Conservation (phyloP, 2,888 invertebrate genomes). For the Dione vanillae region DNA sequence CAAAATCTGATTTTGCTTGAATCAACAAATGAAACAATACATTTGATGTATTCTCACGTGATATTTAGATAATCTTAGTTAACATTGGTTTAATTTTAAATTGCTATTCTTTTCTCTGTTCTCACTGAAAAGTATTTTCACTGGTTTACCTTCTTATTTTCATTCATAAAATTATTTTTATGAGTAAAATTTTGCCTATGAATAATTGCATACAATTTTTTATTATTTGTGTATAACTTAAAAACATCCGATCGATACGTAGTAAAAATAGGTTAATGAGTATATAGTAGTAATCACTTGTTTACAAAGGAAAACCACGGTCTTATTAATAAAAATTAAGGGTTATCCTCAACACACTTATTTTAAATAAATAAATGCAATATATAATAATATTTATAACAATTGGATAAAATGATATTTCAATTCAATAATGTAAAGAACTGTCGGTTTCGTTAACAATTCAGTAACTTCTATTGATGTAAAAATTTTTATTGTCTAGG, state of each 20-base stretch:
- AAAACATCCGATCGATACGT: constrained; percentile 44
- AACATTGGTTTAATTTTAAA: no score
- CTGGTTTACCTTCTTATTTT: neutral
- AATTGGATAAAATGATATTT: neutral
- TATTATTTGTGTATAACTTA: no score
- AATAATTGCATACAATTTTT: no score
- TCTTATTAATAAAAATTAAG: constrained; percentile 38
- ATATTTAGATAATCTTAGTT: no score
- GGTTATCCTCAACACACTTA: constrained; percentile 37
- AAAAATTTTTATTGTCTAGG: no score
- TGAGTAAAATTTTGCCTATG: neutral
- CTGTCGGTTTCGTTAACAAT: neutral
- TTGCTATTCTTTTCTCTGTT: no score
- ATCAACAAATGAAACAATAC: no score
- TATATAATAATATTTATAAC: neutral
- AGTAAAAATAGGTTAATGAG: constrained; percentile 54
- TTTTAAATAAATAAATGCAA: neutral
- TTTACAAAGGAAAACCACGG: constrained; percentile 64
- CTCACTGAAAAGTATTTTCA: no score
- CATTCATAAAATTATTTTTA: neutral
- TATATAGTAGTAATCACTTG: constrained; percentile 58
- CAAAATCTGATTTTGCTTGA: no score
- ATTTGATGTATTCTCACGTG: no score
- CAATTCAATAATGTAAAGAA: neutral
- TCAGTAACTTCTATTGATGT: no score